A percentile compares a stretch with the other conserved stretches of the same genome.
phyloP scores from a whole-genome alignment of 2,888 invertebrate genomes.

The Thera britannica region DNA sequence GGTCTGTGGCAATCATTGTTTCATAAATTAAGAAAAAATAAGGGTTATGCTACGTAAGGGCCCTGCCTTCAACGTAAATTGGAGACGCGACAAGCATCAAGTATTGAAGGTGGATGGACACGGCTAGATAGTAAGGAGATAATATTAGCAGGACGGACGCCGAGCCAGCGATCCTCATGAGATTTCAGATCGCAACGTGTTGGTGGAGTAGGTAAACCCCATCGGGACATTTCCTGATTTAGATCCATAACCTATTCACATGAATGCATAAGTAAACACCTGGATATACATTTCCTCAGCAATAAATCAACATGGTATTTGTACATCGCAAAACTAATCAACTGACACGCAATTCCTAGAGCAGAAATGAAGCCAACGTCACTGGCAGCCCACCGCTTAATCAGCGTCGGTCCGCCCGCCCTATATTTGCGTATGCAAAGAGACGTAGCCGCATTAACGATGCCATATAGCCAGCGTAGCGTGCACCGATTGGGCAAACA shows the following conservation, averaged over 20 bases:
- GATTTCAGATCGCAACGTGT: constrained; percentile 28
- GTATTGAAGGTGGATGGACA: constrained; percentile 65
- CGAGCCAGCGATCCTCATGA: constrained; percentile 24
- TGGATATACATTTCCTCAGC: constrained; percentile 21
- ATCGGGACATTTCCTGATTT: constrained; percentile 18
- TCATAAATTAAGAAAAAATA: neutral
- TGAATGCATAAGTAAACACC: neutral
- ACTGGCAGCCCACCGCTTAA: constrained; percentile 79
- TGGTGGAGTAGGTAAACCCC: constrained; percentile 19
- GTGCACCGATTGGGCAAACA: constrained; percentile 85
- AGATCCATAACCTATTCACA: constrained; percentile 3
- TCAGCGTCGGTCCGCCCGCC: constrained; percentile 81
- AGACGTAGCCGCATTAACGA: constrained; percentile 83
- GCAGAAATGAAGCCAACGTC: constrained; percentile 73
- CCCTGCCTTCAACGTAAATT: constrained; percentile 45
- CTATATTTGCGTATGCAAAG: constrained; percentile 86
- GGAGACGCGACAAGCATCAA: constrained; percentile 67
- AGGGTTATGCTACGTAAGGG: neutral
- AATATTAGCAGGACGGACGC: constrained; percentile 58
- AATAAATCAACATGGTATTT: constrained; percentile 42
- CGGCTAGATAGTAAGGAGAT: constrained; percentile 51
- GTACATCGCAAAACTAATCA: constrained; percentile 67
- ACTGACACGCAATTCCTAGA: constrained; percentile 68
- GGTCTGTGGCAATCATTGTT: no score
- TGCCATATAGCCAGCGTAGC: constrained; percentile 85